Evolutionary conservation across 2,797 vertebrate genomes (phyloP).

Genomic region (Eospalax fontanierii): DNA sequence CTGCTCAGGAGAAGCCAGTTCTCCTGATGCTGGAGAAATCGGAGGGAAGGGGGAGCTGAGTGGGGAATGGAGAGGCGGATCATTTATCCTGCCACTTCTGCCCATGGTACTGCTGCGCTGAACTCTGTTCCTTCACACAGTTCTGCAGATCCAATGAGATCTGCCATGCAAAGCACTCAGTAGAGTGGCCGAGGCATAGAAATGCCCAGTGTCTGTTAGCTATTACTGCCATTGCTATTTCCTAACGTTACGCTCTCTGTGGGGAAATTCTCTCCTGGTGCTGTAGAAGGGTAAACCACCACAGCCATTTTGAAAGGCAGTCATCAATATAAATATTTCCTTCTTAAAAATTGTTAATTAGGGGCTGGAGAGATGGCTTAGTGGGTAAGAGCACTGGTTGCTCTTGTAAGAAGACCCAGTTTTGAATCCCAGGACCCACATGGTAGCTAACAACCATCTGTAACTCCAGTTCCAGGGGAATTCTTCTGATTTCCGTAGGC

Average conservation of each 20-base stretch:
- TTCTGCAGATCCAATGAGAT: slow-evolving; percentile 21
- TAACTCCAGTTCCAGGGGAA: no score
- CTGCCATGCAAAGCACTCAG: background rate
- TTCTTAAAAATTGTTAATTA: no score
- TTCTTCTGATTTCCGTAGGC: no score
- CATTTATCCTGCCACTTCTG: background rate
- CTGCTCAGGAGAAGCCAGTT: background rate
- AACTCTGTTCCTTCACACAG: background rate
- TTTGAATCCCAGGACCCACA: no score
- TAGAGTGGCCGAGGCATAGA: background rate
- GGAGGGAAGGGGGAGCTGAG: background rate
- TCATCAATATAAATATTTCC: background rate
- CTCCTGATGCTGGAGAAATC: background rate
- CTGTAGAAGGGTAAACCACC: background rate
- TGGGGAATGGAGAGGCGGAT: background rate
- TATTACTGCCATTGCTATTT: background rate
- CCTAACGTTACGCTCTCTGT: background rate
- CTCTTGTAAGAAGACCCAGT: no score
- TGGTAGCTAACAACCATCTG: no score
- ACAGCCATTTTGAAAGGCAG: background rate
- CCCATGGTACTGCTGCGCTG: background rate
- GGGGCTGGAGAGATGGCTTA: no score
- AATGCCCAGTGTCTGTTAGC: background rate
- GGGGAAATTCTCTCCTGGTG: background rate
- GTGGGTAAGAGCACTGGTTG: no score